A percentile compares a stretch with the other conserved stretches of the same genome.
Evolutionary conservation across 2,888 invertebrate species (phyloP).

Genomic region (Protonemura montana): DNA sequence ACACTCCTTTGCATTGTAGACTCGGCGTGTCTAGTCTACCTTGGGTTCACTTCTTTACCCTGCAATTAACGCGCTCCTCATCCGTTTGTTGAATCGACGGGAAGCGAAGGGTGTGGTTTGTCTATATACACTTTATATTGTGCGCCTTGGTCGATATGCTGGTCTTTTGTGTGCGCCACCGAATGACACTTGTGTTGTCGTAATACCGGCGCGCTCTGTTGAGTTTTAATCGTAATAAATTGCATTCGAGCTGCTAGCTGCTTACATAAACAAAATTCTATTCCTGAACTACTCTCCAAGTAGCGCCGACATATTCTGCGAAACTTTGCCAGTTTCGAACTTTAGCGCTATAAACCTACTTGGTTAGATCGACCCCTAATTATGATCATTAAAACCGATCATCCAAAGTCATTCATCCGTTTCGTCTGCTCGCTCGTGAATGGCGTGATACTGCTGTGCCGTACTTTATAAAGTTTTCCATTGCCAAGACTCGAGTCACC

Average conservation of each 20-base stretch:
- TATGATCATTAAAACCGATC: not conserved
- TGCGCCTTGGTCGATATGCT: not conserved
- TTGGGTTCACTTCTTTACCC: not conserved
- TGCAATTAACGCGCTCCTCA: not conserved
- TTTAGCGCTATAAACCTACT: not conserved
- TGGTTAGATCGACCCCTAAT: not conserved
- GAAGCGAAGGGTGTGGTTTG: constrained; percentile 3
- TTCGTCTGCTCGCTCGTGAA: not conserved
- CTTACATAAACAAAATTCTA: not conserved
- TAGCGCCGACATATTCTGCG: not conserved
- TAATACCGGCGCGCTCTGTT: not conserved
- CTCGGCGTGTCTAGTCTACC: not conserved
- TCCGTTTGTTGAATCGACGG: not conserved
- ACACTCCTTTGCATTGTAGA: not conserved
- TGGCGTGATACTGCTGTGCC: not conserved
- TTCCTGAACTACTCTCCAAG: not conserved
- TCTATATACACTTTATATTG: not conserved
- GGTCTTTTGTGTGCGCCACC: not conserved
- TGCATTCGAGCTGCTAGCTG: constrained; percentile 2
- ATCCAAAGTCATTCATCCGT: not conserved
- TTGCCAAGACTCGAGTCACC: not conserved
- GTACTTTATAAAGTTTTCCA: not conserved
- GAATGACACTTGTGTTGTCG: not conserved
- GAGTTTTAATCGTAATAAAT: not conserved
- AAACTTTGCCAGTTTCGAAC: not conserved